These are phyloP conservation scores for Phengaris arion DNA, from an alignment of 2,888 invertebrate genomes.

Conservation along the genomic window DNA sequence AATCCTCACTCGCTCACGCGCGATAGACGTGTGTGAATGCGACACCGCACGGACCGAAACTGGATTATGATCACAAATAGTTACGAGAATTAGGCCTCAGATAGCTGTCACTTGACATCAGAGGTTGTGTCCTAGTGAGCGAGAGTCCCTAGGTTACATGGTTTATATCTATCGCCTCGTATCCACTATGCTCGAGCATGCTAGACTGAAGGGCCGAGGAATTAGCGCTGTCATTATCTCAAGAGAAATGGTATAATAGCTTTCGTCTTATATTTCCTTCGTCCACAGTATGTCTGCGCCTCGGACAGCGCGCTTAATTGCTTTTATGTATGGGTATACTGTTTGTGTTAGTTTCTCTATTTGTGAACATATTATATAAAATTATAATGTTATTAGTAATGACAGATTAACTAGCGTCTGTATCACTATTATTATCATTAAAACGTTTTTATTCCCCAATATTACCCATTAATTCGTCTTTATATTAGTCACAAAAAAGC, in stretches of 20 bases:
- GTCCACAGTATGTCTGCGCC: conserved; percentile 6
- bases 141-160: neutral
- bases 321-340: neutral
- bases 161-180: neutral
- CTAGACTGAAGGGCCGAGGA: neutral
- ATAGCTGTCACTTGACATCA: neutral
- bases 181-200: neutral
- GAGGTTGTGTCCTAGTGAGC: neutral
- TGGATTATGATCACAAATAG: no score
- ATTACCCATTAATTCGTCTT: neutral
- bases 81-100: neutral
- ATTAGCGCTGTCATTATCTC: conserved; percentile 27
- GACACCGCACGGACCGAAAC: no score
- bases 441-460: neutral
- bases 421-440: neutral
- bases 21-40: no score
- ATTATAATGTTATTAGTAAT: neutral
- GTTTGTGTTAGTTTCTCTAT: neutral
- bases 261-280: conserved; percentile 20
- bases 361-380: neutral
- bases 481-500: neutral
- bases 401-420: neutral
- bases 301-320: conserved; percentile 4
- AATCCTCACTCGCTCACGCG: no score
- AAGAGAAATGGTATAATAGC: conserved; percentile 28